These are phyloP conservation scores for Vanacampus margaritifer DNA, from an alignment of 2,113 vertebrate species.

Conservation along the genomic window DNA sequence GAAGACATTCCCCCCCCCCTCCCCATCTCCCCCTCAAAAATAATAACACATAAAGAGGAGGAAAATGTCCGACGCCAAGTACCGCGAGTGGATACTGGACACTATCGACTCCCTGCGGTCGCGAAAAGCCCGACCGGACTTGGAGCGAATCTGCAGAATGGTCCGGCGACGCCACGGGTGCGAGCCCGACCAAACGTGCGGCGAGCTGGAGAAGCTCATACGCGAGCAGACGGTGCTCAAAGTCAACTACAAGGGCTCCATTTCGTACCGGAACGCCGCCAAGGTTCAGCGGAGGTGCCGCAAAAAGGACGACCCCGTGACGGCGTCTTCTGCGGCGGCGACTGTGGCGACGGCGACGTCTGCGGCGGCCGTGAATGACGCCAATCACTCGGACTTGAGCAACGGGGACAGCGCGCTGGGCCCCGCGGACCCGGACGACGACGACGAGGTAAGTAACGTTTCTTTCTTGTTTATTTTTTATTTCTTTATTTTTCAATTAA, in stretches of 20 bases:
- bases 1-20: neutral
- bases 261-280: constrained; percentile 87
- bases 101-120: constrained; percentile 91
- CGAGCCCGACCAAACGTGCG: constrained; percentile 84
- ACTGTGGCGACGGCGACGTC: neutral
- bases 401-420: constrained; percentile 74
- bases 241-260: constrained; percentile 91
- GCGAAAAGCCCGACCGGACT: constrained; percentile 88
- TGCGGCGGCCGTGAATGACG: constrained; percentile 66
- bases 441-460: constrained; percentile 48
- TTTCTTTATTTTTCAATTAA: neutral
- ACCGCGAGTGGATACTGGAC: constrained; percentile 89
- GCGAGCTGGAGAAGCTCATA: constrained; percentile 88
- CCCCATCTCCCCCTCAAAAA: neutral
- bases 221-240: constrained; percentile 85
- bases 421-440: constrained; percentile 69
- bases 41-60: neutral
- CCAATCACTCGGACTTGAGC: constrained; percentile 71
- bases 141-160: constrained; percentile 91
- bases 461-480: neutral
- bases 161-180: constrained; percentile 87
- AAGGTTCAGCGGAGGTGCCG: constrained; percentile 81
- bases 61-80: constrained; percentile 77
- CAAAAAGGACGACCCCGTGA: constrained; percentile 72
- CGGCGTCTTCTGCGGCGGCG: constrained; percentile 50